Conservation (phyloP, 2,888 invertebrate species). For the Limnephilus rhombicus region DNA sequence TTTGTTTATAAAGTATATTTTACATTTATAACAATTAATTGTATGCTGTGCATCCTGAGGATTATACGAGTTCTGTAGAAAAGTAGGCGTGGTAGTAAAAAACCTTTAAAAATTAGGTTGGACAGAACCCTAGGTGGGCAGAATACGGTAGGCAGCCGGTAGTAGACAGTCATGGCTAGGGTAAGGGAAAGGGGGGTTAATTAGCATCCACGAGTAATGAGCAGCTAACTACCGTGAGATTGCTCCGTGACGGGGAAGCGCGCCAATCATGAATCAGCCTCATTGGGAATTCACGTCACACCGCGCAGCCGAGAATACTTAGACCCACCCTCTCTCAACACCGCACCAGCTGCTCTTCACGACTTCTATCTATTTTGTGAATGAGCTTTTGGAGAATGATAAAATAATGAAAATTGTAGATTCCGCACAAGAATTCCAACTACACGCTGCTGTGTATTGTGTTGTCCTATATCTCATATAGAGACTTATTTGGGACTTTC, state of each 20-base stretch:
- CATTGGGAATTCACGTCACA: background rate
- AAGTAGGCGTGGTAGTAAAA: too few species aligned
- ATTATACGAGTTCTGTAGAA: too few species aligned
- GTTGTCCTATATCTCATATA: too few species aligned
- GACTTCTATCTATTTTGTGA: too few species aligned
- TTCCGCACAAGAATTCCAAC: background rate
- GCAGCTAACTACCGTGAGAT: background rate
- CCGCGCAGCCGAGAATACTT: background rate
- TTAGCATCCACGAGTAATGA: background rate
- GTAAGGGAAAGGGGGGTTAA: background rate
- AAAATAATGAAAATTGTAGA: background rate
- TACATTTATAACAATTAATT: too few species aligned
- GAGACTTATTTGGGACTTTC: too few species aligned
- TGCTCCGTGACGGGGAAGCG: background rate
- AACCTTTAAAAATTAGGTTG: background rate
- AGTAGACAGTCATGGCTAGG: background rate
- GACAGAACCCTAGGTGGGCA: background rate
- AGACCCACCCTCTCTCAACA: background rate
- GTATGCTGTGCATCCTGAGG: too few species aligned
- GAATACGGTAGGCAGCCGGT: background rate
- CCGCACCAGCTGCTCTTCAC: too few species aligned
- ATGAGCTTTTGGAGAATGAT: background rate
- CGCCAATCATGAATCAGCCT: background rate
- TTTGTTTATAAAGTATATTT: too few species aligned
- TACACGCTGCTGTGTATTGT: too few species aligned